These are phyloP conservation scores for Ciona savignyi DNA, from an alignment of 23 tunicate genomes.

Conservation along the genomic window DNA sequence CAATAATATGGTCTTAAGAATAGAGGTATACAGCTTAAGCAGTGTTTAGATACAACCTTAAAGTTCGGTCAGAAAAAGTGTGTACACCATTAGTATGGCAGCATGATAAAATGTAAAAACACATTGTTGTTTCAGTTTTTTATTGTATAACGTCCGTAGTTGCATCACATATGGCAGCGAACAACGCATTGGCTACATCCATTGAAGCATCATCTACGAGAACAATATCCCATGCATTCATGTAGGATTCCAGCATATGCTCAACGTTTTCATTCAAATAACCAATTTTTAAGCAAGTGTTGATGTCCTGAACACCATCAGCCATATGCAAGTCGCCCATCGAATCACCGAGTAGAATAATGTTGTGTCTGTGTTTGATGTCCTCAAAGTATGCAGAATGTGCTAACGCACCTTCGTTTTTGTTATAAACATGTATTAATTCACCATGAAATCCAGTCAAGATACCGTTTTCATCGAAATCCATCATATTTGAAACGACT, in stretches of 20 bases:
- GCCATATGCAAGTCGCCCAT: conserved; percentile 92
- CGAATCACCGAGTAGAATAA: conserved; percentile 67
- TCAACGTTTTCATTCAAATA: conserved; percentile 67
- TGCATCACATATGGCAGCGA: not conserved
- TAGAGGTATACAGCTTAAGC: too few species aligned
- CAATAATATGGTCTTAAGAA: too few species aligned
- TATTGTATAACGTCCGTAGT: too few species aligned
- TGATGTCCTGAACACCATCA: conserved; percentile 56
- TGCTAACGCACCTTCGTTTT: conserved; percentile 59
- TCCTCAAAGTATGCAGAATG: conserved; percentile 48
- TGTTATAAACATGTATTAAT: conserved; percentile 73
- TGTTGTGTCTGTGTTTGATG: conserved; percentile 61
- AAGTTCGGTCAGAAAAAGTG: too few species aligned
- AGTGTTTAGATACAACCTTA: too few species aligned
- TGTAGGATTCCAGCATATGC: conserved; percentile 33
- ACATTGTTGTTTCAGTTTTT: too few species aligned
- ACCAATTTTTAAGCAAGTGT: conserved; percentile 58
- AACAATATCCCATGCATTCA: conserved; percentile 78
- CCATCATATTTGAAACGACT: conserved; percentile 65
- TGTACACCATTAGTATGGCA: too few species aligned
- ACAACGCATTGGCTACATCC: conserved; percentile 33
- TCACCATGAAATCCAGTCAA: conserved; percentile 63
- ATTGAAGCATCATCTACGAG: conserved; percentile 68
- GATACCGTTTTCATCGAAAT: conserved; percentile 45
- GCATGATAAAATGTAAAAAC: too few species aligned